Conservation (phyloP, 2,888 invertebrate species). For the Nudaria mundana region DNA sequence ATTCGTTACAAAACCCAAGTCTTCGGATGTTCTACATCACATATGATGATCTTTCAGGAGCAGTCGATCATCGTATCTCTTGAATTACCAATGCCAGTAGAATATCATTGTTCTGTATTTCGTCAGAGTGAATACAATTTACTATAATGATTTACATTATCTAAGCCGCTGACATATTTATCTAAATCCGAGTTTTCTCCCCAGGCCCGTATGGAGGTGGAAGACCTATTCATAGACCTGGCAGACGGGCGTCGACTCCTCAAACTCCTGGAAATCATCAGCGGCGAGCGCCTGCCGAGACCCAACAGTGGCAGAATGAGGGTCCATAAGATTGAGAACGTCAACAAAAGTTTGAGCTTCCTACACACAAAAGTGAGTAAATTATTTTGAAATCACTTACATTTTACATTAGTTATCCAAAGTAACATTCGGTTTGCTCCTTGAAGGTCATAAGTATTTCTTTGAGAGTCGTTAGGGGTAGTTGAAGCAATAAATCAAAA, state of each 20-base stretch:
- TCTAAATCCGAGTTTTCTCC: neutral
- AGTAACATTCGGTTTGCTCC: too few species aligned
- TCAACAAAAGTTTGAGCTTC: slow-evolving; percentile 98
- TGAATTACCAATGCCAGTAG: too few species aligned
- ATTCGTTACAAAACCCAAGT: too few species aligned
- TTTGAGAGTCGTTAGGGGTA: too few species aligned
- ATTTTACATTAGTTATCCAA: too few species aligned
- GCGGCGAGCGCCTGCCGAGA: slow-evolving; percentile 97
- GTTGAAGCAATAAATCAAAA: too few species aligned
- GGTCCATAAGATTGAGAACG: slow-evolving; percentile 99
- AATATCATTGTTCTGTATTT: too few species aligned
- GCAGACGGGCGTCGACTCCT: slow-evolving; percentile 93
- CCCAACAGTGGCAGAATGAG: slow-evolving; percentile 98
- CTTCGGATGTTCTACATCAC: too few species aligned
- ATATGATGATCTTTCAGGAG: too few species aligned
- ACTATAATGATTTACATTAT: neutral
- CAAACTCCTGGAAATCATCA: slow-evolving; percentile 96
- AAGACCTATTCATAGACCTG: slow-evolving; percentile 97
- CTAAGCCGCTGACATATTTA: neutral
- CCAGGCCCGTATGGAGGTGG: slow-evolving; percentile 98
- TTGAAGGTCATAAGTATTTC: too few species aligned
- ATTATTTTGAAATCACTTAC: too few species aligned
- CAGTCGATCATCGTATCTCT: too few species aligned
- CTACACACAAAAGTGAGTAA: slow-evolving; percentile 92
- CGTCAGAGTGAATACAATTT: neutral